phyloP scores from a whole-genome alignment of 2,113 vertebrate genomes.

The Chaenocephalus aceratus region DNA sequence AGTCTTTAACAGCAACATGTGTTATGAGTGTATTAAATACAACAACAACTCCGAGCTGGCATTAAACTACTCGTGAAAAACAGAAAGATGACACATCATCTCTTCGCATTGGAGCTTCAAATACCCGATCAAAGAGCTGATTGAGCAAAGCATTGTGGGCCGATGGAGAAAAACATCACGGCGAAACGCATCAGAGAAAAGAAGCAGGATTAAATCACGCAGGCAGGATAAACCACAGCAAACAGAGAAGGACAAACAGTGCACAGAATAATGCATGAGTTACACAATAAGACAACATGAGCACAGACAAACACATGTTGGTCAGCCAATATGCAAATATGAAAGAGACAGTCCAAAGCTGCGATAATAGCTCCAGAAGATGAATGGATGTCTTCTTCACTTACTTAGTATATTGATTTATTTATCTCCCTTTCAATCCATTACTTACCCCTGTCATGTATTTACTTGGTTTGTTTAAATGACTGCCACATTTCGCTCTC shows the following conservation, averaged over 20 bases:
- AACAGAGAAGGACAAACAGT: slow-evolving; percentile 13
- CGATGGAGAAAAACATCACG: neutral
- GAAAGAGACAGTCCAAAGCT: neutral
- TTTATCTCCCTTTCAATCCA: neutral
- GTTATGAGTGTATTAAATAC: too few relatives aligned
- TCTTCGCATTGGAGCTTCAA: too few relatives aligned
- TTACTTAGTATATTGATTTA: neutral
- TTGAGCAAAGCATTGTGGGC: neutral
- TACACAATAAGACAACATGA: slow-evolving; percentile 9
- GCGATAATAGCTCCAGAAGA: neutral
- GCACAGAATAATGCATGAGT: neutral
- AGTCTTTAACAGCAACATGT: too few relatives aligned
- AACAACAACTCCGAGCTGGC: too few relatives aligned
- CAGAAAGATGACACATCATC: too few relatives aligned
- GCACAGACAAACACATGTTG: neutral
- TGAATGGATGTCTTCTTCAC: neutral
- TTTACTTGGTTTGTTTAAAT: slow-evolving; percentile 12
- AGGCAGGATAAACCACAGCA: neutral
- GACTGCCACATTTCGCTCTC: slow-evolving; percentile 1
- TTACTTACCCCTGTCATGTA: neutral
- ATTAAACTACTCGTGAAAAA: too few relatives aligned
- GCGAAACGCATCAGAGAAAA: neutral
- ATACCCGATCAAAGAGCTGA: neutral
- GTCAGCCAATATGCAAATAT: neutral
- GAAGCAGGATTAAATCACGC: neutral